These are phyloP conservation scores for Centropus unirufus DNA, from an alignment of 2,113 vertebrate genomes.

Conservation along the genomic window DNA sequence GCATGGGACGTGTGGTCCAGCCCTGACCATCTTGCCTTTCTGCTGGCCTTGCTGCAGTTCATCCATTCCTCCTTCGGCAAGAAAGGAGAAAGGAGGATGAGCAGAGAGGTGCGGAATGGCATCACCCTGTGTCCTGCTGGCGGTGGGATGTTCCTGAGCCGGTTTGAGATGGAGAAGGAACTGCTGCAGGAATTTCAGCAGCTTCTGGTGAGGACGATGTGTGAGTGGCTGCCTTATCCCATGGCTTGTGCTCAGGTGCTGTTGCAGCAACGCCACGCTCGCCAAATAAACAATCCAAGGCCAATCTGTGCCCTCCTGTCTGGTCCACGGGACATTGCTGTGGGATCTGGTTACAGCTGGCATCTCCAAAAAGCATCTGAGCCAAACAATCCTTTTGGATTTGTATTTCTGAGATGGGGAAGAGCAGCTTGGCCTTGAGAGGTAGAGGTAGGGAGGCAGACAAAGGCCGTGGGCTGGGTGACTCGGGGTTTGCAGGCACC, in stretches of 20 bases:
- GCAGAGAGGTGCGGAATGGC: neutral
- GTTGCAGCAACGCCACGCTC: neutral
- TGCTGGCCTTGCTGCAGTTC: neutral
- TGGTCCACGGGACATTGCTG: neutral
- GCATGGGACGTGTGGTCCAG: neutral
- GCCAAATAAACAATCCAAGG: neutral
- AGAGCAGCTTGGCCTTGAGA: neutral
- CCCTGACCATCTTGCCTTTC: neutral
- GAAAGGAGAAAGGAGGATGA: neutral
- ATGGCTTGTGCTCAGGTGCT: neutral
- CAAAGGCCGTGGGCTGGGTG: rapidly evolving
- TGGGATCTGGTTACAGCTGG: neutral
- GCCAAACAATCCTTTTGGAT: neutral
- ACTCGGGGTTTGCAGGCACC: neutral
- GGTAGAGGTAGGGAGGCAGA: neutral
- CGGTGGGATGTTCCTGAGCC: neutral
- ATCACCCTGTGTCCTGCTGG: rapidly evolving
- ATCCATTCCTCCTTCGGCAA: neutral
- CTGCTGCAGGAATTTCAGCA: neutral
- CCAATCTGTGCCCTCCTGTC: neutral
- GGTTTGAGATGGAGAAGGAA: neutral
- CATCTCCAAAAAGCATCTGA: neutral
- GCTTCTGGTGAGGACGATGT: neutral
- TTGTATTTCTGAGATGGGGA: neutral
- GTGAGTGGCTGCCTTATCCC: neutral